Percentiles rank a stretch among this genome's conserved stretches.
Evolutionary conservation across 2,888 invertebrate genomes (phyloP).

Genomic region (Cheilosia soror): DNA sequence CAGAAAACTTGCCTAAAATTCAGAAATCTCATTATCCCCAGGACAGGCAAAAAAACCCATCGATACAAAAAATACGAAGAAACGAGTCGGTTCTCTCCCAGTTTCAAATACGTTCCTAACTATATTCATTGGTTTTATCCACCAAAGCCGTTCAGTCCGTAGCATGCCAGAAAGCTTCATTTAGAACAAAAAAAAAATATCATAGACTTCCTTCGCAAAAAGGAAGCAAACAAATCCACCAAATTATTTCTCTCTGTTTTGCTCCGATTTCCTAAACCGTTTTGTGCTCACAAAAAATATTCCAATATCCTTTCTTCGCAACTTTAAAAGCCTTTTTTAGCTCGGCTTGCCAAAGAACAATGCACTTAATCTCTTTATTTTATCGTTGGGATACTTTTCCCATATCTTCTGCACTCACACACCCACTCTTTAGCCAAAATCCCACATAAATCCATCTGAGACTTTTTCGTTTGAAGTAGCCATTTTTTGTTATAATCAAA

Average conservation of each 20-base stretch:
- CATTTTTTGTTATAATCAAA: constrained; percentile 6
- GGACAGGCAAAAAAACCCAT: constrained; percentile 2
- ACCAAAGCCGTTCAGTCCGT: constrained; percentile 3
- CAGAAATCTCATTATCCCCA: constrained; percentile 29
- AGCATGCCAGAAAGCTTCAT: background rate
- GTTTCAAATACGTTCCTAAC: constrained; percentile 12
- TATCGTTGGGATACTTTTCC: constrained; percentile 32
- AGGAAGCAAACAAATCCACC: constrained; percentile 30
- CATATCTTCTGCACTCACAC: constrained; percentile 4
- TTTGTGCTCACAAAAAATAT: constrained; percentile 15
- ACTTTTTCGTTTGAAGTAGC: constrained; percentile 12
- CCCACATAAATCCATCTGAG: constrained; percentile 4
- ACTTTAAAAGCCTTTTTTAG: constrained; percentile 4
- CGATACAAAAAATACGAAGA: constrained; percentile 7
- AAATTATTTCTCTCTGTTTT: constrained; percentile 37
- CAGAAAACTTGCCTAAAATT: constrained; percentile 13
- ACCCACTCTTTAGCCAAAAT: constrained; percentile 1
- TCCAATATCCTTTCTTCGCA: constrained; percentile 23
- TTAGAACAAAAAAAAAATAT: constrained; percentile 18
- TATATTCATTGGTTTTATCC: constrained; percentile 22
- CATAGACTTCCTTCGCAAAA: background rate
- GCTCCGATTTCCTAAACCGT: constrained; percentile 6
- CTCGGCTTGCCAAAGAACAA: constrained; percentile 32
- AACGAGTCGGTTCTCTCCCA: background rate
- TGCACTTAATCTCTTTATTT: constrained; percentile 34